Evolutionary conservation across 2,797 vertebrate species (phyloP).

Genomic region (Enteromius viviparus): DNA sequence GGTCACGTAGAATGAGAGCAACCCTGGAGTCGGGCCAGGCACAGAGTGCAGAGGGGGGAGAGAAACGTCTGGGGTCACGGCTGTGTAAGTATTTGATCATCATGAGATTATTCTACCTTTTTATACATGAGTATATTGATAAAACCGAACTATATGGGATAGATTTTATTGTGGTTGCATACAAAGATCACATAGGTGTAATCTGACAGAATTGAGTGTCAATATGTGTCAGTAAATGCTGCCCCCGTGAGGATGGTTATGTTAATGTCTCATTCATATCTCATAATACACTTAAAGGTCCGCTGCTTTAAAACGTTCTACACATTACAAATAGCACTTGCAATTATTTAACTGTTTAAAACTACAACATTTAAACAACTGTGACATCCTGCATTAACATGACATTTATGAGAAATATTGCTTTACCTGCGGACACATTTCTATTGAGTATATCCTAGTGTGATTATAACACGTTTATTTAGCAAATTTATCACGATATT

Average conservation of each 20-base stretch:
- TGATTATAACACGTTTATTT: neutral
- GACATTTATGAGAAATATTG: neutral
- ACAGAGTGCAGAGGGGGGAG: neutral
- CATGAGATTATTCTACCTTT: conserved; percentile 3
- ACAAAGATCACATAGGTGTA: neutral
- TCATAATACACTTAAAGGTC: neutral
- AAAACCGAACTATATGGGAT: neutral
- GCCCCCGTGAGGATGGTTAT: conserved; percentile 50
- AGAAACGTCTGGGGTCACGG: conserved; percentile 14
- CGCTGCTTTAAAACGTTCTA: neutral
- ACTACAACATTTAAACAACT: neutral
- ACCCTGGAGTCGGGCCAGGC: conserved; percentile 41
- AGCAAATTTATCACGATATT: neutral
- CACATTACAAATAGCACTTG: neutral
- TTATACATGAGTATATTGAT: neutral
- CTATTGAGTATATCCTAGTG: neutral
- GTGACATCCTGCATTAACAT: neutral
- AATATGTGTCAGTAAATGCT: conserved; percentile 29
- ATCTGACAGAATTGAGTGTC: neutral
- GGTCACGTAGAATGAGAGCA: conserved; percentile 55
- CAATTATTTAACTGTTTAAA: no score
- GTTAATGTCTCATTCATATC: neutral
- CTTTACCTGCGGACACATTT: neutral
- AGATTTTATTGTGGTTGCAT: neutral
- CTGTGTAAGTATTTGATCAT: conserved; percentile 26